Evolutionary conservation across 1,140 invertebrate genomes (phyloP).

Genomic region (Liolophura sinensis): DNA sequence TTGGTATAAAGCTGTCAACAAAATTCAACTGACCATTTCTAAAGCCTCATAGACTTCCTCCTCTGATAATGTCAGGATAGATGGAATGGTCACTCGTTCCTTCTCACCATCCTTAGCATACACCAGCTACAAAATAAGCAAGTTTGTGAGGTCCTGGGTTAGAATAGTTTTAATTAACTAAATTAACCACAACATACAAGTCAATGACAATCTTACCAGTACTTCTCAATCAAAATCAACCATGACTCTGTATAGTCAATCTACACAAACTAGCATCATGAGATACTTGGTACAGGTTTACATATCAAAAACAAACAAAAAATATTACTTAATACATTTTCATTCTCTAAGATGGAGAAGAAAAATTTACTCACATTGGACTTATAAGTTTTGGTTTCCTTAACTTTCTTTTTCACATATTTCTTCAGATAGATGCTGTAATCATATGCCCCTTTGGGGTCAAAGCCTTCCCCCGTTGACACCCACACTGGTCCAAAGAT

Average conservation of each 20-base stretch:
- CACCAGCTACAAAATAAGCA: conserved; percentile 33
- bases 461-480: conserved; percentile 54
- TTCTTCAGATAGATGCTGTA: conserved; percentile 45
- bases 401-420: conserved; percentile 41
- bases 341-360: background rate
- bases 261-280: too few species aligned
- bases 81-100: conserved; percentile 33
- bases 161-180: too few species aligned
- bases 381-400: conserved; percentile 39
- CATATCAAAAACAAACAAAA: too few species aligned
- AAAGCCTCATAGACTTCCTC: conserved; percentile 38
- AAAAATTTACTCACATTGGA: conserved; percentile 32
- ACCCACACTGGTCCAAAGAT: conserved; percentile 58
- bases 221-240: too few species aligned
- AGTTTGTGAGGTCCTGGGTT: too few species aligned
- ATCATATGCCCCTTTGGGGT: conserved; percentile 44
- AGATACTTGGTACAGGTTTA: too few species aligned
- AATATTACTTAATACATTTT: background rate
- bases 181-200: too few species aligned
- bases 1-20: too few species aligned
- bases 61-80: conserved; percentile 37
- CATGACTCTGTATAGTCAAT: too few species aligned
- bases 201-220: too few species aligned
- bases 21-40: conserved; percentile 25
- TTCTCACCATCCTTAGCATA: conserved; percentile 30